Percentiles rank a stretch among this genome's conserved stretches.
phyloP scores from a whole-genome alignment of 2,113 vertebrate genomes.

The Phainopepla nitens region DNA sequence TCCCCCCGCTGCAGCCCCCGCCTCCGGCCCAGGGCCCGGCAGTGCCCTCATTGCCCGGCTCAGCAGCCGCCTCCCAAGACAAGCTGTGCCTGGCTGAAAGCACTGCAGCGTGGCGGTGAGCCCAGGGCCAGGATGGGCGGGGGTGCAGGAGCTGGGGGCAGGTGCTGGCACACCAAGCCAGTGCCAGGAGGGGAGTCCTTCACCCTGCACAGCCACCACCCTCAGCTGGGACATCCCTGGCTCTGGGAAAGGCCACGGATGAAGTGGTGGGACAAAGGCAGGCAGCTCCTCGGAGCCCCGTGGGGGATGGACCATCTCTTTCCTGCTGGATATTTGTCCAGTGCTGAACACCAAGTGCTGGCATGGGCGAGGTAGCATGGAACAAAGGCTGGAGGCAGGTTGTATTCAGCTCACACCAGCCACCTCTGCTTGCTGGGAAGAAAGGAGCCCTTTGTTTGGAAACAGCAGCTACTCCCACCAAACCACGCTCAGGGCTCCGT shows the following conservation, averaged over 20 bases:
- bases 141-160: background rate
- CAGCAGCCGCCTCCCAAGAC: background rate
- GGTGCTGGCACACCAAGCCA: accelerated
- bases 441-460: conserved; percentile 47
- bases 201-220: background rate
- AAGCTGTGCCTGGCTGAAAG: background rate
- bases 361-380: background rate
- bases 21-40: accelerated
- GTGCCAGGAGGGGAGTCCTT: background rate
- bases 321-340: accelerated
- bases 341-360: background rate
- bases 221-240: background rate
- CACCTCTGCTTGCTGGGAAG: conserved; percentile 12
- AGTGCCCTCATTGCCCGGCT: background rate
- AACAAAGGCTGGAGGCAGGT: conserved; percentile 39
- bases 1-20: background rate
- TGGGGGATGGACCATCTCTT: background rate
- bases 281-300: accelerated
- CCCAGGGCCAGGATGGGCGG: accelerated
- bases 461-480: background rate
- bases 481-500: background rate
- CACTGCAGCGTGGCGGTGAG: accelerated
- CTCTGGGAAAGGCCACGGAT: background rate
- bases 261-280: background rate
- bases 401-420: conserved; percentile 24